A percentile compares a stretch with the other conserved stretches of the same genome.
These are phyloP conservation scores for Leptopilina boulardi DNA, from an alignment of 1,140 invertebrate species.

Conservation along the genomic window DNA sequence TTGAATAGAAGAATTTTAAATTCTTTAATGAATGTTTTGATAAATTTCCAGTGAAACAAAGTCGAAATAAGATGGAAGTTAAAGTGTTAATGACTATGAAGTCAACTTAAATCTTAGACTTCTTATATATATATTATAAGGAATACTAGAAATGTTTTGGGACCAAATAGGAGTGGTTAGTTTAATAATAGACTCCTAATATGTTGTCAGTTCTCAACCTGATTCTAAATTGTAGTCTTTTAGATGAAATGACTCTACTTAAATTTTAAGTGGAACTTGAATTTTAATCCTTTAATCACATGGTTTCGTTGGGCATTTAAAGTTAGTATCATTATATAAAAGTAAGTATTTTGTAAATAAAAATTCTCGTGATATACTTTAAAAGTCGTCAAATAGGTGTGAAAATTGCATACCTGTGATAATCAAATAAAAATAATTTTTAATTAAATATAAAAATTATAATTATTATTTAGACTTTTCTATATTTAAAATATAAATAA, in stretches of 20 bases:
- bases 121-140: too few relatives aligned
- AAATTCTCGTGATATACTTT: background rate
- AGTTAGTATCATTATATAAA: background rate
- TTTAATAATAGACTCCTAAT: slow-evolving; percentile 18
- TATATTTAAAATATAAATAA: too few relatives aligned
- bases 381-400: background rate
- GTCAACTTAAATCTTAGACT: slow-evolving; percentile 13
- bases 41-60: background rate
- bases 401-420: too few relatives aligned
- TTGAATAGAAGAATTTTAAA: background rate
- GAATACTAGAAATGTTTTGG: slow-evolving; percentile 7
- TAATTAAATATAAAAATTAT: too few relatives aligned
- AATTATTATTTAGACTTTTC: too few relatives aligned
- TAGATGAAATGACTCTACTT: slow-evolving; percentile 10
- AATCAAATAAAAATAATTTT: too few relatives aligned
- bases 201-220: slow-evolving; percentile 2
- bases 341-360: background rate
- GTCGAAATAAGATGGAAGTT: background rate
- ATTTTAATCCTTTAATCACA: slow-evolving; percentile 18
- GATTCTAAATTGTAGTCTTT: slow-evolving; percentile 8
- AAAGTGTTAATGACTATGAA: background rate
- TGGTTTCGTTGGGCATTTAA: background rate
- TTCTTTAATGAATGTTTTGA: slow-evolving; percentile 5
- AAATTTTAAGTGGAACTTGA: slow-evolving; percentile 10
- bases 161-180: background rate